phyloP scores from a whole-genome alignment of 2,797 vertebrate genomes.

The Leptoclinus maculatus region DNA sequence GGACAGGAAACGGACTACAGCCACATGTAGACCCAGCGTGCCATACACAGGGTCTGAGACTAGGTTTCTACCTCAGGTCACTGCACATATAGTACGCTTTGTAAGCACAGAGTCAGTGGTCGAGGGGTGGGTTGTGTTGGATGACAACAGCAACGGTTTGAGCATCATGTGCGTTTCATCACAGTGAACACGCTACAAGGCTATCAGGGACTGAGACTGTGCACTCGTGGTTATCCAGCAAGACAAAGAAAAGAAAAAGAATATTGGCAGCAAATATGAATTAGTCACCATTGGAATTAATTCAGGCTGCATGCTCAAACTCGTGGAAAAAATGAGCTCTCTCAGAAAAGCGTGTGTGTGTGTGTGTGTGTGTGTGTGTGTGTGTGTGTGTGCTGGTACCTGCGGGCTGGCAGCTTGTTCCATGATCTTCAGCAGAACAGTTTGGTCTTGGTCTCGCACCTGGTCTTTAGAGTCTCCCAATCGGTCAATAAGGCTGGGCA shows the following conservation, averaged over 20 bases:
- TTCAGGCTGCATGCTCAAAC: neutral
- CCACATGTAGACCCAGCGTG: neutral
- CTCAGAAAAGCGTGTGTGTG: neutral
- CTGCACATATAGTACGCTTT: neutral
- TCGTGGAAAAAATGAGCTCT: neutral
- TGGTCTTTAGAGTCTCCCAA: conserved; percentile 97
- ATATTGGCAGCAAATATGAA: neutral
- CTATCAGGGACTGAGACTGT: neutral
- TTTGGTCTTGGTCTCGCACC: conserved; percentile 96
- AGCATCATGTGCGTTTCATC: neutral
- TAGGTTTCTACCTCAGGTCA: too few species aligned
- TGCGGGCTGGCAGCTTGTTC: conserved; percentile 94
- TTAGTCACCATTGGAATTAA: neutral
- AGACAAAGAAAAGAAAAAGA: neutral
- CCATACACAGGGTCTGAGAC: too few species aligned
- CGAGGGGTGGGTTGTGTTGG: neutral
- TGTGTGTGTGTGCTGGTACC: conserved; percentile 76
- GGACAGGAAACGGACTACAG: neutral
- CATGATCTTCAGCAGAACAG: conserved; percentile 96
- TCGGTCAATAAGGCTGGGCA: conserved; percentile 96
- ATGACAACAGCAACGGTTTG: neutral
- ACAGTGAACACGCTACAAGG: neutral
- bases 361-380: neutral
- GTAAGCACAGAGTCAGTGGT: too few species aligned
- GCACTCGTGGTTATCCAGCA: neutral